Evolutionary conservation across 2,113 vertebrate species (phyloP).

Genomic region (Vanacampus margaritifer): DNA sequence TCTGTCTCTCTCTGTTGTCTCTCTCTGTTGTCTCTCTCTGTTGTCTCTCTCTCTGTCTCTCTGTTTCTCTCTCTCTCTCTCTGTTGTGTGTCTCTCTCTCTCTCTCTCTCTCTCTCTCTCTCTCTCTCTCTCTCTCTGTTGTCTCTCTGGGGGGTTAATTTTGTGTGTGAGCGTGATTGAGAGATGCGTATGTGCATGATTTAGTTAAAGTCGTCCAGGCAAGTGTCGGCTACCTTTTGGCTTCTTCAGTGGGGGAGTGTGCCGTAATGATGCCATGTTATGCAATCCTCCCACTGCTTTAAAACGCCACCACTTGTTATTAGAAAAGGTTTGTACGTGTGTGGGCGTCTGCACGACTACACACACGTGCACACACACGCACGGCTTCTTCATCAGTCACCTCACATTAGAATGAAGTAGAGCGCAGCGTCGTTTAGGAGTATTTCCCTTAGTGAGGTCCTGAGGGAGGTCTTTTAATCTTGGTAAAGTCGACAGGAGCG

Average conservation of each 20-base stretch:
- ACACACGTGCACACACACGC: not conserved
- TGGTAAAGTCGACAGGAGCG: constrained; percentile 16
- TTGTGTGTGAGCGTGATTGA: constrained; percentile 19
- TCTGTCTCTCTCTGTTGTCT: no score
- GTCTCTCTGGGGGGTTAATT: no score
- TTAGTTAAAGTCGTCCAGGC: constrained; percentile 11
- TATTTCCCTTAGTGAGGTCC: constrained; percentile 32
- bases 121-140: no score
- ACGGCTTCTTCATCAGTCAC: constrained; percentile 15
- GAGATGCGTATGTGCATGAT: not conserved
- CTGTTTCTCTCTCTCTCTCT: no score
- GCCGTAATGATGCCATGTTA: constrained; percentile 56
- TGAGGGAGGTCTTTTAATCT: constrained; percentile 47
- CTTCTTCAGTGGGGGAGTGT: constrained; percentile 52
- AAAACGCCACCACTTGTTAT: constrained; percentile 56
- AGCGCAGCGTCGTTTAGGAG: constrained; percentile 16
- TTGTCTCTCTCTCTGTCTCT: no score
- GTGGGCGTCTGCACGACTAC: constrained; percentile 24
- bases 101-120: no score
- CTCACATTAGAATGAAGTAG: constrained; percentile 14
- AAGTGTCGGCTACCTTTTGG: constrained; percentile 48
- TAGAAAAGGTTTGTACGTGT: constrained; percentile 41
- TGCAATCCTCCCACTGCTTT: constrained; percentile 64
- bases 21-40: no score
- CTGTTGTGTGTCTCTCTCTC: no score